Evolutionary conservation across 2,113 vertebrate genomes (phyloP).

Genomic region (crab-eating macaque (Macaca fascicularis)): DNA sequence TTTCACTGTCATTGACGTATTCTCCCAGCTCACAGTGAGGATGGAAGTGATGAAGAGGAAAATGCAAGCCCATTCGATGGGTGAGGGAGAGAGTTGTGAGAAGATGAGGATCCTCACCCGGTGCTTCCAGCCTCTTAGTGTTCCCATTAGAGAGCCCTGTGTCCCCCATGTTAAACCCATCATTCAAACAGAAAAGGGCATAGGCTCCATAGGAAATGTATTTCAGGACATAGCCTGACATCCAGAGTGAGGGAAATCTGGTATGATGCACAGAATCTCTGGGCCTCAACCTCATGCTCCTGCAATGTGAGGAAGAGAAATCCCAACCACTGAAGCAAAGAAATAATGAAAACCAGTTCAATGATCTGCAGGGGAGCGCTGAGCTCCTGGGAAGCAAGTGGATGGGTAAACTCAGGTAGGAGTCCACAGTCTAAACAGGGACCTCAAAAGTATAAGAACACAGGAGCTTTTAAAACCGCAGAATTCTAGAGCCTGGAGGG

Average conservation of each 20-base stretch:
- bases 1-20: not conserved
- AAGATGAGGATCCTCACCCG: not conserved
- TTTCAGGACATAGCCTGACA: not conserved
- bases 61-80: not conserved
- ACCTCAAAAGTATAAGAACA: slow-evolving; percentile 1
- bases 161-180: not conserved
- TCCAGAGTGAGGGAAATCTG: not conserved
- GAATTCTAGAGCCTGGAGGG: not conserved
- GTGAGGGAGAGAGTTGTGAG: not conserved
- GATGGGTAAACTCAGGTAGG: not conserved
- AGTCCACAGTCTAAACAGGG: not conserved
- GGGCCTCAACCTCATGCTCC: not conserved
- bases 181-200: not conserved
- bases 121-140: not conserved
- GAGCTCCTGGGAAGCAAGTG: not conserved
- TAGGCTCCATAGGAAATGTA: not conserved
- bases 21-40: not conserved
- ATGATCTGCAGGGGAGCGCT: not conserved
- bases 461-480: not conserved
- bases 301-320: not conserved
- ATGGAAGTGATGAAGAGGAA: not conserved
- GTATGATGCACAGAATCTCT: not conserved
- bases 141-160: not conserved
- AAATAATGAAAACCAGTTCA: not conserved
- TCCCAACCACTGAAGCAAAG: not conserved